Conservation (phyloP, 2,113 vertebrate genomes). For the Speoplatyrhinus poulsoni region DNA sequence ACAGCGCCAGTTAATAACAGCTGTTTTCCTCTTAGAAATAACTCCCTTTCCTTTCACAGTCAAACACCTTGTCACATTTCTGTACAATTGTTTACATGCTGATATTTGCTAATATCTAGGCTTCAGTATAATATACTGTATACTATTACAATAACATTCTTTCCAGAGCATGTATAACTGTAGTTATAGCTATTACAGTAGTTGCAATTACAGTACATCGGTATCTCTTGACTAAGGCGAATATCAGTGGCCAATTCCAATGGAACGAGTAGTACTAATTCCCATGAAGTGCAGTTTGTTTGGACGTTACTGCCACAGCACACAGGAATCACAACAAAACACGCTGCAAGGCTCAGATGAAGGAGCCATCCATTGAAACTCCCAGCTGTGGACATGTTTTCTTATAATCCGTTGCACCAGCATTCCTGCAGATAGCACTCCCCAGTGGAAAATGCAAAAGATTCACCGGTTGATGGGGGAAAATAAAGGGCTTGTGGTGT, state of each 20-base stretch:
- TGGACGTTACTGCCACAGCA: slow-evolving; percentile 40
- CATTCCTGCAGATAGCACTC: slow-evolving; percentile 58
- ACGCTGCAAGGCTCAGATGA: slow-evolving; percentile 62
- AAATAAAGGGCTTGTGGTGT: slow-evolving; percentile 68
- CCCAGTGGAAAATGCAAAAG: slow-evolving; percentile 61
- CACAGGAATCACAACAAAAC: slow-evolving; percentile 55
- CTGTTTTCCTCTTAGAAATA: slow-evolving; percentile 40
- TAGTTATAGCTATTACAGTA: too few species aligned
- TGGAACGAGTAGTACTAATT: slow-evolving; percentile 43
- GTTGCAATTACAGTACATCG: slow-evolving; percentile 2
- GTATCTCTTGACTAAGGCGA: slow-evolving; percentile 20
- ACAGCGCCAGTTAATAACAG: slow-evolving; percentile 65
- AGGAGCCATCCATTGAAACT: slow-evolving; percentile 64
- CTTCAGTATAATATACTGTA: too few species aligned
- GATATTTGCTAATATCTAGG: too few species aligned
- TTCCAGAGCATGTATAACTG: neutral
- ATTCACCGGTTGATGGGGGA: slow-evolving; percentile 58
- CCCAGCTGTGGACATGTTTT: slow-evolving; percentile 69
- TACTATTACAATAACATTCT: too few species aligned
- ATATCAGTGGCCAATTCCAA: slow-evolving; percentile 19
- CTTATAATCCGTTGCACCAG: slow-evolving; percentile 57
- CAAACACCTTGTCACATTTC: neutral
- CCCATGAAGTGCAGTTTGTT: slow-evolving; percentile 39
- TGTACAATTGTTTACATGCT: slow-evolving; percentile 3
- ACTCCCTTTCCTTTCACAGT: slow-evolving; percentile 27